Conservation (phyloP, 2,797 vertebrate species). For the Tachyglossus aculeatus region DNA sequence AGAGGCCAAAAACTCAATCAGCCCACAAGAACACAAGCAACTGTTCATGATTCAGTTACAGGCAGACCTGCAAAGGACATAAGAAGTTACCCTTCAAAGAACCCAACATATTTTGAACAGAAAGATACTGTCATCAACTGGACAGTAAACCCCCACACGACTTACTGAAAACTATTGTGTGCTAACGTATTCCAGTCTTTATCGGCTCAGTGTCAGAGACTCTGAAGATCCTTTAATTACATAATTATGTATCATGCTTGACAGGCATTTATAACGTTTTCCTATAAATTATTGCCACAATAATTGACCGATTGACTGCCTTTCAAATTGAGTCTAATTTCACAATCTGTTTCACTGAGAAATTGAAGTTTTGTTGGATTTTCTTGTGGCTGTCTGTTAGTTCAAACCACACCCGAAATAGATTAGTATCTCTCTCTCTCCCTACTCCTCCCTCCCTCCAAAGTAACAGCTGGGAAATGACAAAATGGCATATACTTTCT, state of each 20-base stretch:
- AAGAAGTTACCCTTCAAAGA: no score
- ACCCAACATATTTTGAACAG: no score
- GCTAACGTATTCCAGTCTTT: no score
- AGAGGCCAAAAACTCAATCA: no score
- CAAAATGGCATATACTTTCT: background rate
- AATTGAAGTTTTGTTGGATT: background rate
- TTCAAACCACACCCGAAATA: background rate
- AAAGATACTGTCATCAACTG: no score
- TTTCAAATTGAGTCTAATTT: background rate
- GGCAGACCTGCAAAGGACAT: no score
- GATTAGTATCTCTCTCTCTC: background rate
- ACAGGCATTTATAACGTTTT: background rate
- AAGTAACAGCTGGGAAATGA: background rate
- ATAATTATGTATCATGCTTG: background rate
- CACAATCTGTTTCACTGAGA: background rate
- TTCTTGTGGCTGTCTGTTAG: background rate
- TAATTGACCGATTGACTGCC: no score
- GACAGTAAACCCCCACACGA: no score
- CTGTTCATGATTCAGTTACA: no score
- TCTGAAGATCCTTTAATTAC: background rate
- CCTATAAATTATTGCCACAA: background rate
- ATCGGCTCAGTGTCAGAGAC: no score
- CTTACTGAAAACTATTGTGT: no score
- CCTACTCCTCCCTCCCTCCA: background rate
- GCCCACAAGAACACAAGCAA: no score